phyloP scores from a whole-genome alignment of 2,113 vertebrate species.

The Ifrita kowaldi region DNA sequence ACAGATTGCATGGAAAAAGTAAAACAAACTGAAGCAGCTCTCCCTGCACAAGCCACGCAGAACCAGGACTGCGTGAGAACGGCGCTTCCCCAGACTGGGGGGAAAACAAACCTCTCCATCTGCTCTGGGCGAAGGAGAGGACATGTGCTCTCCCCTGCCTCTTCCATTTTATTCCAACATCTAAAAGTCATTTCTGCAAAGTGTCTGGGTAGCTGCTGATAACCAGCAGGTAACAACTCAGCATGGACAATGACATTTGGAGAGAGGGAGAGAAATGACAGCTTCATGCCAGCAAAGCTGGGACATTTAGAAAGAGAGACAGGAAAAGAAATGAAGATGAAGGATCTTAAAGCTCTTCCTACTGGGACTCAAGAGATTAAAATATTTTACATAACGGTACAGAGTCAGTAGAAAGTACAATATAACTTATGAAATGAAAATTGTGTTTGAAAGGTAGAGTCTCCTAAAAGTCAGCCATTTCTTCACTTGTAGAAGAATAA shows the following conservation, averaged over 20 bases:
- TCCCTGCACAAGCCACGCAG: neutral
- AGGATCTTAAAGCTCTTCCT: slow-evolving; percentile 54
- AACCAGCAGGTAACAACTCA: slow-evolving; percentile 61
- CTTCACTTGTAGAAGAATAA: neutral
- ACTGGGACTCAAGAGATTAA: slow-evolving; percentile 46
- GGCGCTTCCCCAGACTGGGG: neutral
- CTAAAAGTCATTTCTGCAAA: slow-evolving; percentile 52
- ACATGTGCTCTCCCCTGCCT: slow-evolving; percentile 18
- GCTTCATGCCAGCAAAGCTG: slow-evolving; percentile 32
- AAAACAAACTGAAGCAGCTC: slow-evolving; percentile 58
- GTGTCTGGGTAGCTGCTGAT: slow-evolving; percentile 52
- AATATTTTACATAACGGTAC: slow-evolving; percentile 14
- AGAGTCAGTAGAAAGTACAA: neutral
- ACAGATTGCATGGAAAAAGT: neutral
- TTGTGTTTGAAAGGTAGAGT: slow-evolving; percentile 8
- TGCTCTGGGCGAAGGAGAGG: slow-evolving; percentile 12
- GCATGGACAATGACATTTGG: slow-evolving; percentile 65
- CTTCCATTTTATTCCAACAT: slow-evolving; percentile 1
- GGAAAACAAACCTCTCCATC: slow-evolving; percentile 41
- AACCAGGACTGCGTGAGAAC: slow-evolving; percentile 22
- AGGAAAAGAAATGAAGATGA: slow-evolving; percentile 55
- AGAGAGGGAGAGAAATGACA: slow-evolving; percentile 51
- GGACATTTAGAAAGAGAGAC: slow-evolving; percentile 23
- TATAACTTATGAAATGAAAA: slow-evolving; percentile 34
- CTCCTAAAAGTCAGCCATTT: neutral